Conservation (phyloP, 2,888 invertebrate genomes). For the Litoditis marina region DNA sequence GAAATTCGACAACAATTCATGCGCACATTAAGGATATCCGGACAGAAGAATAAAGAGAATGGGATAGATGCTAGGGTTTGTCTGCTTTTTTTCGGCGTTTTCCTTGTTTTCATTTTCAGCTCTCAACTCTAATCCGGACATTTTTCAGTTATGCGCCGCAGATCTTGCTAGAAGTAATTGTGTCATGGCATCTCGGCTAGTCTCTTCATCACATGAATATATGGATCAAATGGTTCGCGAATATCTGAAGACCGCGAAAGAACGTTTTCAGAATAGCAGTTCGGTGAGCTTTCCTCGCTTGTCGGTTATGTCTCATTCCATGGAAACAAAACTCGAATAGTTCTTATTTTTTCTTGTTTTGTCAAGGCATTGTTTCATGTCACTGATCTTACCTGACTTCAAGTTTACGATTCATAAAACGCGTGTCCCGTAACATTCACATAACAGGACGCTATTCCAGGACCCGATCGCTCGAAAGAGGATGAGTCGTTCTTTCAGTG, state of each 20-base stretch:
- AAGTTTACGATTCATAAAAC: background rate
- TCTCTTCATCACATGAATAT: conserved; percentile 53
- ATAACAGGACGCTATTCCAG: background rate
- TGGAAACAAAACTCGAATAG: too few relatives aligned
- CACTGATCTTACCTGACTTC: too few relatives aligned
- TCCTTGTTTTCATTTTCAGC: background rate
- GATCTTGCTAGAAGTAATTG: conserved; percentile 45
- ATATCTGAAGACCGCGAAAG: conserved; percentile 52
- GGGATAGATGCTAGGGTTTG: conserved; percentile 32
- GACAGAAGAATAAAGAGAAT: conserved; percentile 28
- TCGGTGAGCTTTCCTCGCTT: conserved; percentile 1
- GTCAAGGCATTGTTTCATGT: too few relatives aligned
- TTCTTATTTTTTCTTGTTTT: too few relatives aligned
- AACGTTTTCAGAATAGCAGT: conserved; percentile 15
- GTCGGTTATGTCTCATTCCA: background rate
- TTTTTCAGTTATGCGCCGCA: conserved; percentile 33
- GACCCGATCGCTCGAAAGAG: conserved; percentile 40
- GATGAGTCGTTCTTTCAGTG: conserved; percentile 55
- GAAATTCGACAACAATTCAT: conserved; percentile 41
- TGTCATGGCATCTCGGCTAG: conserved; percentile 51
- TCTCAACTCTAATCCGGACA: background rate
- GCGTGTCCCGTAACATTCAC: background rate
- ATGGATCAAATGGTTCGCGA: conserved; percentile 54
- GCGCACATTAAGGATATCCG: conserved; percentile 28
- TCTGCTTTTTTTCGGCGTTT: background rate